Conservation (phyloP, 2,797 vertebrate genomes). For the Chaunax sp. region DNA sequence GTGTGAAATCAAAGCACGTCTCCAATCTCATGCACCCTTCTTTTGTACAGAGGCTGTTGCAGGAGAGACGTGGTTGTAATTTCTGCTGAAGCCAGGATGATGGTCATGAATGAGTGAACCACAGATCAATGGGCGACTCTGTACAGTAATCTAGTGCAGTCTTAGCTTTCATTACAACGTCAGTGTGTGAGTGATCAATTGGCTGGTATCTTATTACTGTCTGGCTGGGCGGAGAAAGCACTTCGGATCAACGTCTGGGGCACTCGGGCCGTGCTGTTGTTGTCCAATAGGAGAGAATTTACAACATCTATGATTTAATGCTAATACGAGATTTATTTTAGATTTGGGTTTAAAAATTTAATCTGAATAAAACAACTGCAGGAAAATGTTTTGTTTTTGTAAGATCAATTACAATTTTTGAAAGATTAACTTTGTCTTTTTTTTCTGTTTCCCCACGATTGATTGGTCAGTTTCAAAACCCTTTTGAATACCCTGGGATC, state of each 20-base stretch:
- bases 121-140: conserved; percentile 53
- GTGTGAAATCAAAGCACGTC: conserved; percentile 32
- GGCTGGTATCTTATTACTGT: conserved; percentile 62
- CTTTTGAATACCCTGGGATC: too few relatives aligned
- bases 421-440: too few relatives aligned
- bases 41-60: not conserved
- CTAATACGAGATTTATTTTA: not conserved
- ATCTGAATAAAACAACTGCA: too few relatives aligned
- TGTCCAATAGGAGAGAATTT: conserved; percentile 23
- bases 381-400: not conserved
- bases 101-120: conserved; percentile 51
- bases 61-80: conserved; percentile 8
- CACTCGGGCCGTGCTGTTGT: conserved; percentile 12
- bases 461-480: too few relatives aligned
- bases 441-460: too few relatives aligned
- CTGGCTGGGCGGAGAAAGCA: conserved; percentile 18
- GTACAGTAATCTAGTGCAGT: conserved; percentile 50
- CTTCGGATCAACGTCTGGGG: conserved; percentile 21
- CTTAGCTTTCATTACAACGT: conserved; percentile 61
- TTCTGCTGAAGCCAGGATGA: conserved; percentile 17
- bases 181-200: conserved; percentile 52
- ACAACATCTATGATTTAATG: not conserved
- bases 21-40: conserved; percentile 16
- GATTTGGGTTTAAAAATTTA: not conserved
- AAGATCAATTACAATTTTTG: not conserved